A percentile compares a stretch with the other conserved stretches of the same genome.
Evolutionary conservation across 2,888 invertebrate species (phyloP).

Genomic region (Nipponacmea schrenckii): DNA sequence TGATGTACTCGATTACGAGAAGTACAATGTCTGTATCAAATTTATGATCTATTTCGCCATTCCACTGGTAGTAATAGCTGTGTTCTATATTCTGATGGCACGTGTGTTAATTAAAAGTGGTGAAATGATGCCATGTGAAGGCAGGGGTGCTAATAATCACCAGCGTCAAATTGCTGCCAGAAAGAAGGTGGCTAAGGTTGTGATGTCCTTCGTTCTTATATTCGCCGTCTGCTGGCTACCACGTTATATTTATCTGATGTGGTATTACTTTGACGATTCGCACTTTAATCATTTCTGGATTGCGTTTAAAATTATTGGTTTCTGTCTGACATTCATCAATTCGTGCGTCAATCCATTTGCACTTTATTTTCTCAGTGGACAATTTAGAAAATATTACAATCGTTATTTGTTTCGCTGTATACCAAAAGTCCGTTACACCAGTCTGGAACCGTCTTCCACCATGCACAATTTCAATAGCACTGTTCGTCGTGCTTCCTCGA

Average conservation of each 20-base stretch:
- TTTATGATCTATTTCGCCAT: constrained; percentile 86
- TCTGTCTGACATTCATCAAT: constrained; percentile 83
- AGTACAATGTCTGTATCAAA: constrained; percentile 36
- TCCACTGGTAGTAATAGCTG: constrained; percentile 84
- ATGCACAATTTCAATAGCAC: constrained; percentile 58
- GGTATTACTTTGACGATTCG: constrained; percentile 76
- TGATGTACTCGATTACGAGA: constrained; percentile 38
- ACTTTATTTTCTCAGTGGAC: constrained; percentile 90
- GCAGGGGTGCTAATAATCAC: constrained; percentile 46
- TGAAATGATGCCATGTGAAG: constrained; percentile 58
- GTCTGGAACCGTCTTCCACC: constrained; percentile 47
- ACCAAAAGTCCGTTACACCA: constrained; percentile 38
- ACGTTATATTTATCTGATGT: constrained; percentile 76
- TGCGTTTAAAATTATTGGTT: constrained; percentile 81
- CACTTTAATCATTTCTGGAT: constrained; percentile 81
- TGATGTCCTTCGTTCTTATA: constrained; percentile 87
- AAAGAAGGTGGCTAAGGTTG: constrained; percentile 75
- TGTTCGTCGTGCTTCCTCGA: constrained; percentile 50
- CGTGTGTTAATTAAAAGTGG: constrained; percentile 75
- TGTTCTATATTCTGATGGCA: constrained; percentile 91
- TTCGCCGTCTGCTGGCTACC: constrained; percentile 69
- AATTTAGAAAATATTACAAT: constrained; percentile 90
- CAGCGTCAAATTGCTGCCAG: constrained; percentile 64
- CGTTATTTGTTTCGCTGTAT: constrained; percentile 85
- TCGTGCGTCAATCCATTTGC: constrained; percentile 95